Evolutionary conservation across 1,140 invertebrate genomes (phyloP), one percentile per base, ranked within the genome.

Genomic region (Drosophila aff.): DNA sequence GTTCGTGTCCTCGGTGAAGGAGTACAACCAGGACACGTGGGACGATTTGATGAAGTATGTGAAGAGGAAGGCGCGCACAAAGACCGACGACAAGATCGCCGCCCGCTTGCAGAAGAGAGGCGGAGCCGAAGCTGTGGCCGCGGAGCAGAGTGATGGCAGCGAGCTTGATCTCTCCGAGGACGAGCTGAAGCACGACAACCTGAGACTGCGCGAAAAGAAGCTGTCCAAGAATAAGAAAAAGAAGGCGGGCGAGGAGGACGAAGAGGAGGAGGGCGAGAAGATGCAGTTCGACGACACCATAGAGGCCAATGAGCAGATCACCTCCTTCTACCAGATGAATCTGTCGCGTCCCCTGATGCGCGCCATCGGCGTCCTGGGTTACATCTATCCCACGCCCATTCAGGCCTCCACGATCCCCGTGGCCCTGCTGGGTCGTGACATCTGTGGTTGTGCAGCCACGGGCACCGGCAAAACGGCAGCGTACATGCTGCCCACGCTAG

Each of bases 381-480:
- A 97, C 93, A 95, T 97, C 8, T 96, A 98, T 92, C 98, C 99
- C 15, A 99, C 99, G n/a, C 98, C 98, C 6, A 99, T 99, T 87
- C 99, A 99, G 94, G 95, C 97, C 23, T 96, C 97, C 1, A 98
- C 98, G 0, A 98, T 99, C 82, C 99, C 99, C 1, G 94, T 99
- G 11, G 99, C 98, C 26, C 94, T 99, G 38, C 93, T 97, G 81
- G 96, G 96, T 93, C 83, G 92, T n/a, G 91, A 93, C 58, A 92
- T 93, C 55, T 93, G 92, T 47, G 92, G 92, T 15, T 93, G 91
- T 74, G 91, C 87, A 26, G 98, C 98, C 4, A 99, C 99, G 1
- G 99, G 99, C 43, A 99, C 99, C 8, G 99, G 98, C 36, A 99
- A 99, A 95, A 99, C 99, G 4, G 98, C 98, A 0, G 99, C 99